Conservation (phyloP, 2,888 invertebrate genomes). For the Hyalella azteca region DNA sequence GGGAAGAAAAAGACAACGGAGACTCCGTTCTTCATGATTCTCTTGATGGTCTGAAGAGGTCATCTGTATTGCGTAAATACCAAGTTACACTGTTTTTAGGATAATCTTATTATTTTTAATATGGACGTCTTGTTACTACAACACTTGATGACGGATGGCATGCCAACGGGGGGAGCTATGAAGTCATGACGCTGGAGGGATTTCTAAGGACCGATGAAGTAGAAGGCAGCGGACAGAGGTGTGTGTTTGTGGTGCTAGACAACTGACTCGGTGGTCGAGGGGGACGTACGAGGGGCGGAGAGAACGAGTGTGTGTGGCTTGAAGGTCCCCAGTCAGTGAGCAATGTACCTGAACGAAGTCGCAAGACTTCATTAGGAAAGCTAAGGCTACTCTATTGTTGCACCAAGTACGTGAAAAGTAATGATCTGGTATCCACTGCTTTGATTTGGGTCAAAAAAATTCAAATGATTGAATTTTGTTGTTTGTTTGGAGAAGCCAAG, state of each 20-base stretch:
- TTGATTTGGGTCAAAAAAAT: constrained; percentile 33
- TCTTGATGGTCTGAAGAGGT: too few relatives aligned
- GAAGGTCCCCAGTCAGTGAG: constrained; percentile 25
- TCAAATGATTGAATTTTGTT: constrained; percentile 34
- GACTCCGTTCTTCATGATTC: too few relatives aligned
- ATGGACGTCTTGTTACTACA: constrained; percentile 15
- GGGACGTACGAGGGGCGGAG: not conserved
- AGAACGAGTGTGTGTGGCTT: not conserved
- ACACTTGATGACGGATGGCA: not conserved
- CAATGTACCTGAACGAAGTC: constrained; percentile 34
- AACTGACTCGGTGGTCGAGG: constrained; percentile 31
- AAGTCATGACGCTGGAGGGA: not conserved
- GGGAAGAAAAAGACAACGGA: too few relatives aligned
- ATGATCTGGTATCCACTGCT: constrained; percentile 37
- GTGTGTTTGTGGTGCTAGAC: constrained; percentile 28
- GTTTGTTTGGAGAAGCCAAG: constrained; percentile 36
- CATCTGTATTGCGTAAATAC: too few relatives aligned
- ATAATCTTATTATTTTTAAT: too few relatives aligned
- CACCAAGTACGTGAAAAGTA: constrained; percentile 34
- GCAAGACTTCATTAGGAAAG: constrained; percentile 25
- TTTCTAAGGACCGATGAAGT: not conserved
- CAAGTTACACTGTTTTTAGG: too few relatives aligned
- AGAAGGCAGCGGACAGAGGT: not conserved
- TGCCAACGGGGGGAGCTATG: constrained; percentile 2
- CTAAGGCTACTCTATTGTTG: constrained; percentile 36